Base-by-base conservation (phyloP, 53 echinoderm and acorn worm genomes). In the Pentamera pediparva region DNA sequence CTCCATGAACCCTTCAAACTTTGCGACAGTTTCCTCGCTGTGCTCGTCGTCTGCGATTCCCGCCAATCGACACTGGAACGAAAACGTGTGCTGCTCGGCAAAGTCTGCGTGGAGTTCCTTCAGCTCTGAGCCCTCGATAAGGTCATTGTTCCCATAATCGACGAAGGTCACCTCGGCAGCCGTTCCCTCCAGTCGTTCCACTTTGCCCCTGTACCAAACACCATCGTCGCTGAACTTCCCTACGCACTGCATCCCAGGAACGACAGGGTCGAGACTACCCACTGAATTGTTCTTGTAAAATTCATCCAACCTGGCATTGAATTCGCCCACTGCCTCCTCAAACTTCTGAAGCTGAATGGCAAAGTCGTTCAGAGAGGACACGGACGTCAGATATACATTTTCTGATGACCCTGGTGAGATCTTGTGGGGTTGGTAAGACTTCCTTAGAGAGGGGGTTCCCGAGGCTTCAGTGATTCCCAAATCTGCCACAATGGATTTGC, bases 141-240 rank as follows among this genome's bases (percentile, higher is more conserved):
- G 19, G 74, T 98, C 98, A 1, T 80, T 61, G 60, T 98, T 96
- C 37, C 98, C 98, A 76, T 98, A 98, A 62, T 98, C 92, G 6
- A 91, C 76, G 59, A 92, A 98, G 18, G 37, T 55, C 4, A 98
- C 91, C 4, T 77, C 83, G 26, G 57, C 78, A 5, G 67, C 41
- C 1, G 62, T 77, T 13, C 73, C 76, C 48, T 78, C 77, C 11
- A 83, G 20, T 12, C 56, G 71, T 0, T 80, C 67, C 19, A 91
- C 56, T 10, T 25, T 60, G 28, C 83, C 98, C 73, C 98, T 60
- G 59, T 98, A 98, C 98, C 91, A 98, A 15, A 87, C 91, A 25
- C 77, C 81, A 63, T 98, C 98, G 31, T 70, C 81, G 4, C 85
- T 58, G 65, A 86, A 98, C 61, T 92, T 63, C 21, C 89, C 92